Evolutionary conservation across 2,888 invertebrate species (phyloP).

Genomic region (Chrysotoxum bicinctum): DNA sequence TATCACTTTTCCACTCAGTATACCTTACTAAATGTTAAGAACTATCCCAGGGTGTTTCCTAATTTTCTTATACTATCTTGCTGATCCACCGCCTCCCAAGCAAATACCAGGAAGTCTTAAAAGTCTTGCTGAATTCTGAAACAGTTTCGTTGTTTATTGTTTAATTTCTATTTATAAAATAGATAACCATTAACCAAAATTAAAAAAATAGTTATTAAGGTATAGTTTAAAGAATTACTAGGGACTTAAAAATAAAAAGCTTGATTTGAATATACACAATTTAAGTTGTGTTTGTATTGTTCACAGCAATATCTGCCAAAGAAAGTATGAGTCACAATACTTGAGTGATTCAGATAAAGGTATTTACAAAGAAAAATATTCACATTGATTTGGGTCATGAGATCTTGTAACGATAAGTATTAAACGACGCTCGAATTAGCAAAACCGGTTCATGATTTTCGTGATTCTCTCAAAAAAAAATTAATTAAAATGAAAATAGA

Average conservation of each 20-base stretch:
- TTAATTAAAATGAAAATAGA: background rate
- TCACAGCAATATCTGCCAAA: background rate
- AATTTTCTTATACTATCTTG: conserved; percentile 3
- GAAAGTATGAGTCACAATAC: conserved; percentile 3
- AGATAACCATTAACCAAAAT: conserved; percentile 18
- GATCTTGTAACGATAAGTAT: background rate
- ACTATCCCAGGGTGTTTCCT: background rate
- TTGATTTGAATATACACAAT: conserved; percentile 23
- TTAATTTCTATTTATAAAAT: conserved; percentile 2
- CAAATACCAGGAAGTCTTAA: conserved; percentile 39
- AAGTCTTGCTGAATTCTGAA: conserved; percentile 60
- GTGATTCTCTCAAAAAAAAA: background rate
- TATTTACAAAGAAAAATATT: background rate
- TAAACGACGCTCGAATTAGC: background rate
- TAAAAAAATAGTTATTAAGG: background rate
- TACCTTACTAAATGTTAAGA: conserved; percentile 27
- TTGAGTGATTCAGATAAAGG: background rate
- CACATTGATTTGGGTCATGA: background rate
- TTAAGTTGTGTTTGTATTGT: background rate
- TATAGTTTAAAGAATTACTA: background rate
- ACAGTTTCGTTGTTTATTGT: conserved; percentile 47
- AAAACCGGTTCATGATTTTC: background rate
- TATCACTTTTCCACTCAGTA: background rate
- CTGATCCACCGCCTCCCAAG: conserved; percentile 17
- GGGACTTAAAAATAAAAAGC: conserved; percentile 8